Conservation (phyloP, 2,113 vertebrate genomes). For the western clawed frog (Xenopus tropicalis) region DNA sequence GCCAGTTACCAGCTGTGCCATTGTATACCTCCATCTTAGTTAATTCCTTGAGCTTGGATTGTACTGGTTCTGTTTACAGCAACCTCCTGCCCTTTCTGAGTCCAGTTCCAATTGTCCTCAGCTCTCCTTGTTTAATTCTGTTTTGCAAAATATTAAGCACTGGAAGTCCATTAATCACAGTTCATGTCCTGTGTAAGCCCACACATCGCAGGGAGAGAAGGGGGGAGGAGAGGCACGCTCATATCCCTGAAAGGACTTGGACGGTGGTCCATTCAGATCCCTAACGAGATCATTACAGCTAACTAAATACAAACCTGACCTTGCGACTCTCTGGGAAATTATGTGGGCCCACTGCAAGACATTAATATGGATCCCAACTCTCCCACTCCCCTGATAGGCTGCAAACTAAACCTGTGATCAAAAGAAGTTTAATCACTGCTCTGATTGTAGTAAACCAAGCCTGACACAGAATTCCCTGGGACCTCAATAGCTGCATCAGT, state of each 20-base stretch:
- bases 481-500: slow-evolving; percentile 71
- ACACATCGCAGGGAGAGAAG: slow-evolving; percentile 75
- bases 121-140: slow-evolving; percentile 84
- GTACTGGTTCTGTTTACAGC: slow-evolving; percentile 75
- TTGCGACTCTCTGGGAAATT: slow-evolving; percentile 75
- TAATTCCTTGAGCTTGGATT: slow-evolving; percentile 76
- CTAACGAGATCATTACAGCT: slow-evolving; percentile 84
- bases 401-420: slow-evolving; percentile 81
- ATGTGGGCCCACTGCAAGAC: slow-evolving; percentile 69
- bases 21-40: slow-evolving; percentile 77
- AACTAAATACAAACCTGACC: slow-evolving; percentile 89
- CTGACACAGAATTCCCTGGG: slow-evolving; percentile 75
- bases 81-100: slow-evolving; percentile 73
- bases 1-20: slow-evolving; percentile 88
- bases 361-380: slow-evolving; percentile 66
- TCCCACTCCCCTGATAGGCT: slow-evolving; percentile 70
- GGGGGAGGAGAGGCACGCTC: slow-evolving; percentile 76
- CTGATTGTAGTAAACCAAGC: slow-evolving; percentile 83
- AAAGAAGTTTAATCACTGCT: slow-evolving; percentile 76
- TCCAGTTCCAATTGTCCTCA: slow-evolving; percentile 76
- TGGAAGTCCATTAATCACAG: slow-evolving; percentile 90
- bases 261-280: slow-evolving; percentile 80
- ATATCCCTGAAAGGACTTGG: slow-evolving; percentile 78
- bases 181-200: slow-evolving; percentile 81
- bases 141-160: slow-evolving; percentile 89